A percentile compares a stretch with the other conserved stretches of the same genome.
These are phyloP conservation scores for Brassicogethes aeneus DNA, from an alignment of 2,888 invertebrate genomes.

Conservation along the genomic window DNA sequence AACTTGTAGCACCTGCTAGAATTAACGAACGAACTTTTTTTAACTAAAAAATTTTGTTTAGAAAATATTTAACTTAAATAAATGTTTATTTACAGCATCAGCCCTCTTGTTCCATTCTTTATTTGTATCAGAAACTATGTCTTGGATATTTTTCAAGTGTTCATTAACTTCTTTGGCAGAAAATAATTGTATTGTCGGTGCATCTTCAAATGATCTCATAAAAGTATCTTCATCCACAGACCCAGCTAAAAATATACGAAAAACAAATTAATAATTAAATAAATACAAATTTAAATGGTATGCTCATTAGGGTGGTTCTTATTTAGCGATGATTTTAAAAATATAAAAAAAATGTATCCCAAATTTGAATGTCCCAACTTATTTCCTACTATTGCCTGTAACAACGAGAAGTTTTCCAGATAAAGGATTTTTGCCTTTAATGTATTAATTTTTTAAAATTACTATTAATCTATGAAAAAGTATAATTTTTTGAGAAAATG, in stretches of 20 bases:
- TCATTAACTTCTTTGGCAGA: constrained; percentile 78
- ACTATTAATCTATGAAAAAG: too few relatives aligned
- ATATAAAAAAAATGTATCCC: constrained; percentile 4
- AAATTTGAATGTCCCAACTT: too few relatives aligned
- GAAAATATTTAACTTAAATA: background rate
- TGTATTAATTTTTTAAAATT: too few relatives aligned
- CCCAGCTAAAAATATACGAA: constrained; percentile 52
- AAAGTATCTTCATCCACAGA: constrained; percentile 86
- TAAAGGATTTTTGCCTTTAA: too few relatives aligned
- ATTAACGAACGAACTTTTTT: constrained; percentile 79
- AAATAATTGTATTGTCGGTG: constrained; percentile 74
- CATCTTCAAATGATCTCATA: constrained; percentile 74
- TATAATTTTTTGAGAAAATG: too few relatives aligned
- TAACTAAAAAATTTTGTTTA: constrained; percentile 47
- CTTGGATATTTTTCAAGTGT: constrained; percentile 63
- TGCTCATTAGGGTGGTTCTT: too few relatives aligned
- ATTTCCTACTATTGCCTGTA: background rate
- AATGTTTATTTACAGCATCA: constrained; percentile 63
- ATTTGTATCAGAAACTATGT: constrained; percentile 66
- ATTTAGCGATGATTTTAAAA: constrained; percentile 7
- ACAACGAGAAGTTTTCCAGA: too few relatives aligned
- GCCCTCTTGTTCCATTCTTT: constrained; percentile 92
- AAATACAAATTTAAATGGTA: too few relatives aligned
- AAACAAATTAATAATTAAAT: background rate
- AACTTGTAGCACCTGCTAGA: constrained; percentile 64